These are phyloP conservation scores for Oreotragus oreotragus DNA, from an alignment of 2,113 vertebrate genomes.

Conservation along the genomic window DNA sequence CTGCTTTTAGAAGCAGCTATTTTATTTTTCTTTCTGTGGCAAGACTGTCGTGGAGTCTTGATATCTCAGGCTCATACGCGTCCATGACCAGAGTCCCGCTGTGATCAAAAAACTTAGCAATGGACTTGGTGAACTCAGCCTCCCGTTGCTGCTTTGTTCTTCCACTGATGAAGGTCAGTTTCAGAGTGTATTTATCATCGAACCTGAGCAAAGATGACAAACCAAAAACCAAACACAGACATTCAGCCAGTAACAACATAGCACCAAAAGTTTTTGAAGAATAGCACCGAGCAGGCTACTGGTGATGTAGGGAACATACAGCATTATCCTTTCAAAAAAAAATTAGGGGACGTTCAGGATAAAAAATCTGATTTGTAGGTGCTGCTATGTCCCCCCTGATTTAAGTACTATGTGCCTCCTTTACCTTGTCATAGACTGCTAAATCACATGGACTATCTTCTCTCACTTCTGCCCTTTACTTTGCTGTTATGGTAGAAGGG, in stretches of 20 bases:
- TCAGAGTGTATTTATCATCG: slow-evolving; percentile 94
- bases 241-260: slow-evolving; percentile 7
- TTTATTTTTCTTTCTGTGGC: slow-evolving; percentile 90
- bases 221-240: slow-evolving; percentile 28
- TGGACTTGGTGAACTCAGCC: slow-evolving; percentile 91
- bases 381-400: background rate
- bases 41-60: slow-evolving; percentile 91
- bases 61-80: slow-evolving; percentile 90
- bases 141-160: slow-evolving; percentile 84
- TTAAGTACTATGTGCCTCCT: background rate
- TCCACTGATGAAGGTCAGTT: slow-evolving; percentile 90
- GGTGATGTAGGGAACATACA: background rate
- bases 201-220: slow-evolving; percentile 81
- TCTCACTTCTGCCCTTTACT: background rate
- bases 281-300: background rate
- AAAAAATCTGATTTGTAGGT: background rate
- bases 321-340: background rate
- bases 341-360: background rate
- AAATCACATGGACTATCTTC: background rate
- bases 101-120: slow-evolving; percentile 91
- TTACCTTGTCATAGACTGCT: background rate
- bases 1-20: slow-evolving; percentile 59
- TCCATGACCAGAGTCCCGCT: slow-evolving; percentile 94
- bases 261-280: background rate
- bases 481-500: background rate